Evolutionary conservation across 2,113 vertebrate genomes (phyloP).

Genomic region (Zootoca vivipara): DNA sequence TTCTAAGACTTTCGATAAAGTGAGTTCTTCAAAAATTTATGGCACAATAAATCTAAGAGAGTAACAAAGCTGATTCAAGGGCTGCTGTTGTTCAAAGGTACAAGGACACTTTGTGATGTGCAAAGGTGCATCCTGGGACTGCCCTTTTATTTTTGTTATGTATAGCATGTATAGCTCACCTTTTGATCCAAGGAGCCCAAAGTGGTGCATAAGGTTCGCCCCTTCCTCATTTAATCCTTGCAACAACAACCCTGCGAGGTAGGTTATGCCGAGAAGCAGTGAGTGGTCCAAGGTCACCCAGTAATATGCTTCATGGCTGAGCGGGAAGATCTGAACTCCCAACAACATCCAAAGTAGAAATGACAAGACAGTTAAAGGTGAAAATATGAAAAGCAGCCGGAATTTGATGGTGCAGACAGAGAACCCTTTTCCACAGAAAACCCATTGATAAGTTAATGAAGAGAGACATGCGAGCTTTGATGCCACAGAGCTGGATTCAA

Average conservation of each 20-base stretch:
- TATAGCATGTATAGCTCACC: too few species aligned
- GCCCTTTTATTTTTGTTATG: not conserved
- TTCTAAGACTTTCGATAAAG: not conserved
- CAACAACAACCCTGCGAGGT: too few species aligned
- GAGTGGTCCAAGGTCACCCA: too few species aligned
- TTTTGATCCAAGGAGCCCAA: too few species aligned
- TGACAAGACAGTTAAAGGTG: not conserved
- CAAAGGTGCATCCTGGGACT: not conserved
- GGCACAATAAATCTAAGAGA: not conserved
- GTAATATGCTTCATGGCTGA: too few species aligned
- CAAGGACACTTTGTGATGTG: not conserved
- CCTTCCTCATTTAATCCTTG: too few species aligned
- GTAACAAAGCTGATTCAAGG: too few species aligned
- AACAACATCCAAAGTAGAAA: not conserved
- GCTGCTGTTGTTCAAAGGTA: too few species aligned
- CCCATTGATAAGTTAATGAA: not conserved
- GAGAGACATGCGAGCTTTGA: not conserved
- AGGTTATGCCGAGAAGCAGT: too few species aligned
- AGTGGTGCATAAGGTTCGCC: too few species aligned
- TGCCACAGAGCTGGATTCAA: not conserved
- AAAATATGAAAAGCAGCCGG: not conserved
- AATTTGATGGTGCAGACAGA: not conserved
- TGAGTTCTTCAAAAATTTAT: not conserved
- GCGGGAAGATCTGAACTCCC: too few species aligned
- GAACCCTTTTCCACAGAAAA: not conserved